Evolutionary conservation across 2,888 invertebrate genomes (phyloP).

Genomic region (Mamestra brassicae): DNA sequence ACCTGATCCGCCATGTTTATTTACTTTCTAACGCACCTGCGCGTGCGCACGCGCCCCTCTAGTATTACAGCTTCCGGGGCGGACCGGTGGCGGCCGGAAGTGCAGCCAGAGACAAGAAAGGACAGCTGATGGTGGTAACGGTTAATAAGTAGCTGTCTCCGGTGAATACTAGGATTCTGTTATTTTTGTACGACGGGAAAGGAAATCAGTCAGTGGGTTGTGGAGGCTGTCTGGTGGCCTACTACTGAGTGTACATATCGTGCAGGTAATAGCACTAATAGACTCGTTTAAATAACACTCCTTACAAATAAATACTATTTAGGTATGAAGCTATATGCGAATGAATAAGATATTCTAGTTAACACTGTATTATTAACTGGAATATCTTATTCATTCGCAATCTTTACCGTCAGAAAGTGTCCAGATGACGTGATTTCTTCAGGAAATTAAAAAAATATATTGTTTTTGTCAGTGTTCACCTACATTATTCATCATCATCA

Average conservation of each 20-base stretch:
- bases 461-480: too few species aligned
- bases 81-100: constrained; percentile 37
- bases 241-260: not conserved
- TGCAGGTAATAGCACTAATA: not conserved
- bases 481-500: too few species aligned
- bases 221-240: not conserved
- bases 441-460: too few species aligned
- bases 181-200: not conserved
- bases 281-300: too few species aligned
- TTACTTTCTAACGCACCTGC: constrained; percentile 45
- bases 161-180: not conserved
- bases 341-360: too few species aligned
- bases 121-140: constrained; percentile 31
- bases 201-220: constrained; percentile 6
- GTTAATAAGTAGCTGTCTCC: constrained; percentile 11
- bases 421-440: too few species aligned
- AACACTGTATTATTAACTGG: too few species aligned
- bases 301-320: too few species aligned
- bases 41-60: constrained; percentile 53
- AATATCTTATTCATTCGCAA: too few species aligned
- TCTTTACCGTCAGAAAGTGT: too few species aligned
- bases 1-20: constrained; percentile 20
- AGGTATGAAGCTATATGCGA: too few species aligned
- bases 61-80: constrained; percentile 35
- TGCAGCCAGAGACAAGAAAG: constrained; percentile 6